phyloP scores from a whole-genome alignment of 2,797 vertebrate species.

The Mionectes olivaceus region DNA sequence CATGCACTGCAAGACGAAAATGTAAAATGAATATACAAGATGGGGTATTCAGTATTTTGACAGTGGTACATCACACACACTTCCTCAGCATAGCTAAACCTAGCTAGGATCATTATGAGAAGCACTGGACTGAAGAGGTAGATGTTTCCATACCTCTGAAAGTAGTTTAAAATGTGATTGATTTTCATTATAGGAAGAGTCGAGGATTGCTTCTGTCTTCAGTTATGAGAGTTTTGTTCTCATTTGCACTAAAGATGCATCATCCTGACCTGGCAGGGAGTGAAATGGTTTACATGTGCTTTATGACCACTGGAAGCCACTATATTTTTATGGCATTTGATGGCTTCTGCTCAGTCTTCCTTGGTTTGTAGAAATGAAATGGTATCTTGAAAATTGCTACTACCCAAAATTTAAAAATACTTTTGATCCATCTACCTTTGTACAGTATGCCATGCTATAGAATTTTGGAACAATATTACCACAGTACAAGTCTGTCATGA shows the following conservation, averaged over 20 bases:
- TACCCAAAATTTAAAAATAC: neutral
- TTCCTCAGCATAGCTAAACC: neutral
- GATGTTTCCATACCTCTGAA: neutral
- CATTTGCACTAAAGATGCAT: neutral
- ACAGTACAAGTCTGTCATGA: neutral
- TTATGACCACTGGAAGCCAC: neutral
- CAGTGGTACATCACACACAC: neutral
- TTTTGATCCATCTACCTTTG: neutral
- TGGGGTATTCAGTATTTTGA: neutral
- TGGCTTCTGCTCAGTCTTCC: neutral
- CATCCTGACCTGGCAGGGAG: neutral
- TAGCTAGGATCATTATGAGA: neutral
- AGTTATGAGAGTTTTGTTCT: neutral
- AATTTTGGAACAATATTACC: neutral
- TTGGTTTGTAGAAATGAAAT: neutral
- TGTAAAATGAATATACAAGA: neutral
- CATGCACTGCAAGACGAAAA: neutral
- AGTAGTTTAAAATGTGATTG: neutral
- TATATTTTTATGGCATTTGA: neutral
- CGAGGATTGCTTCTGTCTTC: neutral
- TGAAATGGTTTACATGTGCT: fast-evolving
- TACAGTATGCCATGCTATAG: fast-evolving
- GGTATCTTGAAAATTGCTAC: neutral
- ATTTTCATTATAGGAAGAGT: neutral
- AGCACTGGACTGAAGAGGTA: neutral